phyloP scores from a whole-genome alignment of 1,140 invertebrate genomes.

The Spodoptera litura region DNA sequence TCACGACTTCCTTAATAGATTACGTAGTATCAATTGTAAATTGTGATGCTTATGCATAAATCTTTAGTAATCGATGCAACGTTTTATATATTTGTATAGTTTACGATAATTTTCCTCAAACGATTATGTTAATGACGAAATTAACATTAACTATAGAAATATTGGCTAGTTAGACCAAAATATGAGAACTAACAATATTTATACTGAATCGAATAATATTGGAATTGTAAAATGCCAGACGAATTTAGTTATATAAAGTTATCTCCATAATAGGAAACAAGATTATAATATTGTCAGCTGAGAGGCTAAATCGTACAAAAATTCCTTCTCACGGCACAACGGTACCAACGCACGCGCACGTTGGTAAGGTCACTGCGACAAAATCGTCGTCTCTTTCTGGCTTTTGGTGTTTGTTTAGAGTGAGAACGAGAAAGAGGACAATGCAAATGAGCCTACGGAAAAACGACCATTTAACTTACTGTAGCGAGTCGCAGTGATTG shows the following conservation, averaged over 20 bases:
- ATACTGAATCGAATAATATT: background rate
- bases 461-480: conserved; percentile 69
- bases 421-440: conserved; percentile 52
- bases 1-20: conserved; percentile 32
- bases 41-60: background rate
- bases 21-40: conserved; percentile 9
- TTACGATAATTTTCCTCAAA: background rate
- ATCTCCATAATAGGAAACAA: conserved; percentile 53
- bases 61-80: background rate
- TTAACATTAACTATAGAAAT: background rate
- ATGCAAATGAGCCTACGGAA: conserved; percentile 73
- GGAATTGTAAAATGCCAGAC: background rate
- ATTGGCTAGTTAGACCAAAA: background rate
- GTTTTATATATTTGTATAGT: background rate
- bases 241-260: conserved; percentile 36
- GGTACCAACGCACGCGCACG: conserved; percentile 74
- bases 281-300: conserved; percentile 63
- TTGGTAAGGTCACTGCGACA: conserved; percentile 66
- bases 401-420: conserved; percentile 32
- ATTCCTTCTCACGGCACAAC: conserved; percentile 76
- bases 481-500: conserved; percentile 71
- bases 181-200: conserved; percentile 1
- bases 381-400: conserved; percentile 57
- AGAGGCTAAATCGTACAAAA: conserved; percentile 65
- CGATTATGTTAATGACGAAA: conserved; percentile 15